Evolutionary conservation across 2,797 vertebrate species (phyloP), one percentile per base, ranked within the genome.

Genomic region (Otolemur crassicaudatus): DNA sequence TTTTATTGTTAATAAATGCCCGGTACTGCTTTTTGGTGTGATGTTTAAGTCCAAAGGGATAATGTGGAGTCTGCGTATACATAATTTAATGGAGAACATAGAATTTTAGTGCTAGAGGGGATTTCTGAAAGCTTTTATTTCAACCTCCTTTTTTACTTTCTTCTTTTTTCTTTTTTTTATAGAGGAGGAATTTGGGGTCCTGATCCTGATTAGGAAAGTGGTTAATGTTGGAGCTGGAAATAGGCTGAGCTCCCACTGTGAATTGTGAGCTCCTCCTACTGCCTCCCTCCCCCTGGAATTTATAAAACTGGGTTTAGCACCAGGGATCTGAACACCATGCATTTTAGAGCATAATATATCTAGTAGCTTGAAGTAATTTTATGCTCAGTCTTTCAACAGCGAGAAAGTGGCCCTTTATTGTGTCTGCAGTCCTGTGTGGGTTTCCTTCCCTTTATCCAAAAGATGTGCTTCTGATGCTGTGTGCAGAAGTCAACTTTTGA

Each of bases 31-130:
- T 96, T 94, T 92, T 95, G 60, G 82, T 94, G 88, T 86, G 75
- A 94, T 95, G 63, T 91, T 94, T 96, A 98, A 97, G 96, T 94
- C 95, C 76, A 93, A 85, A 89, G 95, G 87, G 94, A 95, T 93
- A 91, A 67, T 96, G 86, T 56, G n/a, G 61, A 69, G 49, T 19
- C 91, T 95, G 72, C 0, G 0, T 91, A 56, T 81, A 93, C 81
- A 95, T 97, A 97, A 97, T 97, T 96, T 97, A 97, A 87, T 63
- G 81, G 40, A 86, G 61, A 82, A 67, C 43, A 40, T 80, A 84
- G 95, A 87, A 75, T 97, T 93, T 96, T 94, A 95, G 27, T 82
- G 72, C 61, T 94, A 46, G 58, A 94, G 85, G 49, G 80, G 76
- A 92, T 91, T 65, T 61, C 69, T 46, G 72, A 88, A 65, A 91